A percentile compares a stretch with the other conserved stretches of the same genome.
Conservation (phyloP, 37 sponge, comb jelly and placozoan genomes). For the Dysidea cf. avara region DNA sequence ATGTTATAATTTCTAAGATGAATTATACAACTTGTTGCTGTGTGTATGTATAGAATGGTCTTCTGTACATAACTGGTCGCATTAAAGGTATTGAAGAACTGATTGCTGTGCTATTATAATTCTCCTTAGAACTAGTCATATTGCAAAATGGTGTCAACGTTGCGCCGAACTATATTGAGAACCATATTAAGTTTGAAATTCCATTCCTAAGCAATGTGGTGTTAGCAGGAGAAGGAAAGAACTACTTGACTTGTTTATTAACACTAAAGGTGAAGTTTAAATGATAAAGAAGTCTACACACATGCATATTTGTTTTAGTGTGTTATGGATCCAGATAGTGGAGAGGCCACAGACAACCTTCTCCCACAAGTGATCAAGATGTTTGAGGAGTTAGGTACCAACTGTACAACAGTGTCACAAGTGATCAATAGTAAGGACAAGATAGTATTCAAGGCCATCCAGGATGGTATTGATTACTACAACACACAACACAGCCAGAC, state of each 20-base stretch:
- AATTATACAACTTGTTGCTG: neutral
- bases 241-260: conserved; percentile 57
- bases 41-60: no score
- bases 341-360: conserved; percentile 67
- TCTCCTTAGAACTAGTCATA: conserved; percentile 40
- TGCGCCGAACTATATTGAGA: conserved; percentile 44
- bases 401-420: no score
- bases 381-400: no score
- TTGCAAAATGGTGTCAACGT: conserved; percentile 45
- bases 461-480: no score
- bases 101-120: neutral
- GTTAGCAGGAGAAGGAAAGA: conserved; percentile 61
- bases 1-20: neutral
- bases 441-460: no score
- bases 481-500: no score
- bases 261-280: conserved; percentile 52
- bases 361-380: conserved; percentile 18
- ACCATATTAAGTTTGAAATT: conserved; percentile 35
- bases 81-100: conserved; percentile 55
- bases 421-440: no score
- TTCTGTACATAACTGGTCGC: conserved; percentile 69
- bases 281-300: no score
- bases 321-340: conserved; percentile 73
- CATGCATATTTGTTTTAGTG: conserved; percentile 67
- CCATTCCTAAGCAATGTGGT: conserved; percentile 68